Evolutionary conservation across 2,797 vertebrate genomes (phyloP), one percentile per base, ranked within the genome.

Genomic region (Podarcis siculus): DNA sequence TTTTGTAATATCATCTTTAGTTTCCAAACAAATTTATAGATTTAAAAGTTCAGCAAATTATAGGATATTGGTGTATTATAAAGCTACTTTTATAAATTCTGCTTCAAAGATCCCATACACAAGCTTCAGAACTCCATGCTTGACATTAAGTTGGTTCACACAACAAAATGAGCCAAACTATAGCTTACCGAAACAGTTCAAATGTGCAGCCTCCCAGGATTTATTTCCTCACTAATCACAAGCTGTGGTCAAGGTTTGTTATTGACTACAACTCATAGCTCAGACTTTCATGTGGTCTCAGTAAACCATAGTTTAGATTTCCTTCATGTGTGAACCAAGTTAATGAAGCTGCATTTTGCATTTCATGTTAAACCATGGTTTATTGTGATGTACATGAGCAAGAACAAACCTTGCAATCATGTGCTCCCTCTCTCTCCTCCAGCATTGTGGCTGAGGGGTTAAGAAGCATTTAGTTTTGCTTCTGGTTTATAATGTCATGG

Each of bases 21-120:
- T 49, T 79, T 66, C 15, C 21, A 79, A 73, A 75, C 49, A 32
- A n/a, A 45, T 67, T 77, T 78, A 4, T 66, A 77, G n/a, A 85
- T 55, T 30, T 55, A 58, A 84, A 90, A 77, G 6, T 21, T 42
- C 0, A 3, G 42, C 79, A 72, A 9, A 66, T 37, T 58, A 1
- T 0, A n/a, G 30, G n/a, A 81, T 39, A 5, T 35, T 8, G 30
- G 55, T 2, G 0, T 5, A 8, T 35, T 58, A 42, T 10, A 37
- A 75, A 75, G 25, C 2, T 17, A 61, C 73, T 75, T 30, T 25
- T 35, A 15, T 69, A 35, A 35, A 39, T 32, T 86, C 10, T 0
- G 0, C 39, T 35, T 67, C 21, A 71, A 89, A 66, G 90, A 67
- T 83, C 45, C 69, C 86, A 21, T n/a, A 32, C 42, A n/a, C 3